Percentiles rank a stretch among this genome's conserved stretches.
These are phyloP conservation scores for Lochmaea crataegi DNA, from an alignment of 2,888 invertebrate genomes.

Conservation along the genomic window DNA sequence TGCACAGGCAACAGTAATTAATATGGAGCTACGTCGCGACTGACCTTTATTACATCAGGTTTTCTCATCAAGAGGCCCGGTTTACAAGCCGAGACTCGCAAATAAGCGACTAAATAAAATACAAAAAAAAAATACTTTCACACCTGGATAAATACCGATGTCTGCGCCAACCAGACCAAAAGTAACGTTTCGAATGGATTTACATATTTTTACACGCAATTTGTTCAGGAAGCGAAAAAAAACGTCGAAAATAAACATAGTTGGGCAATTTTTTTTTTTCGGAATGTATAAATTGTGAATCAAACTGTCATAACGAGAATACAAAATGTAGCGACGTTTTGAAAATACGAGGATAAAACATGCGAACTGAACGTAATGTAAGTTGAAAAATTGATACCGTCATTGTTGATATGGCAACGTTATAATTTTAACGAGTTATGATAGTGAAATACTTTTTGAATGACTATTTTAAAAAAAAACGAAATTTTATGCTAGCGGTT, in stretches of 20 bases:
- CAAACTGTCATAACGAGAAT: conserved; percentile 9
- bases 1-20: conserved; percentile 32
- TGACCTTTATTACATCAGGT: conserved; percentile 41
- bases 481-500: background rate
- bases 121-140: conserved; percentile 27
- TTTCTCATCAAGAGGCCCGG: conserved; percentile 29
- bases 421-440: background rate
- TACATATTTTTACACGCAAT: conserved; percentile 28
- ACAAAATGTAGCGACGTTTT: conserved; percentile 2
- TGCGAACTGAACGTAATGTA: background rate
- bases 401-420: background rate
- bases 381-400: background rate
- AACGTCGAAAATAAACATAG: conserved; percentile 1
- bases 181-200: conserved; percentile 16
- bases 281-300: conserved; percentile 1
- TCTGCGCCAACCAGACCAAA: conserved; percentile 22
- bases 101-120: conserved; percentile 18
- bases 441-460: background rate
- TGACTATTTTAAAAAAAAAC: background rate
- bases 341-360: conserved; percentile 2
- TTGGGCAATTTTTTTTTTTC: background rate
- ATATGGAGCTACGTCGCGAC: conserved; percentile 33
- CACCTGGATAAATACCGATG: conserved; percentile 36
- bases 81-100: conserved; percentile 18
- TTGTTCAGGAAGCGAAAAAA: conserved; percentile 4